Evolutionary conservation across 2,797 vertebrate genomes (phyloP).

Genomic region (Arnoldichthys spilopterus): DNA sequence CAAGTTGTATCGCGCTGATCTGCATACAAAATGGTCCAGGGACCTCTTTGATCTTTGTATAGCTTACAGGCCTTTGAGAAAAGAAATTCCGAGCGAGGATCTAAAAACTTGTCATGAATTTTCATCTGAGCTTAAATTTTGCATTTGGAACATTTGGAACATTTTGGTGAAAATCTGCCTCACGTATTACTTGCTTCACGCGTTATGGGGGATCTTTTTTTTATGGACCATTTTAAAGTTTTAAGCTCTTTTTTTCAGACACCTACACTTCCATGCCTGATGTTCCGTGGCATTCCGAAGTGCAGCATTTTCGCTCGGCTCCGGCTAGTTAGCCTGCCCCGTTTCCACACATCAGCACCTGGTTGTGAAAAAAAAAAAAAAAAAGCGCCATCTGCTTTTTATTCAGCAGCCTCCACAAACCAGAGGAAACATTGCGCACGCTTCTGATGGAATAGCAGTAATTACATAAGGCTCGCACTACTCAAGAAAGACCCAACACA

Average conservation of each 20-base stretch:
- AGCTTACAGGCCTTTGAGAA: slow-evolving; percentile 8
- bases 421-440: slow-evolving; percentile 30
- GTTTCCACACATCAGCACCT: slow-evolving; percentile 37
- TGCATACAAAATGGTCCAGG: not conserved
- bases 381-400: slow-evolving; percentile 54
- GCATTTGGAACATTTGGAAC: not conserved
- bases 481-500: slow-evolving; percentile 59
- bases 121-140: not conserved
- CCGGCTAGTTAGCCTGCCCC: slow-evolving; percentile 20
- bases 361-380: slow-evolving; percentile 35
- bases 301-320: not conserved
- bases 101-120: not conserved
- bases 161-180: not conserved
- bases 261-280: not conserved
- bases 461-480: slow-evolving; percentile 63
- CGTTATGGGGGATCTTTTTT: not conserved
- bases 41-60: slow-evolving; percentile 21
- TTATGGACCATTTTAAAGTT: not conserved
- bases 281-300: not conserved
- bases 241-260: not conserved
- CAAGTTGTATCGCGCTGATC: not conserved
- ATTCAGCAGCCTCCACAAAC: slow-evolving; percentile 46
- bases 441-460: slow-evolving; percentile 56
- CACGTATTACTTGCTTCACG: not conserved
- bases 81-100: not conserved